Base-by-base conservation (phyloP, 2,113 vertebrate genomes). In the Boulengeromyrus knoepffleri region DNA sequence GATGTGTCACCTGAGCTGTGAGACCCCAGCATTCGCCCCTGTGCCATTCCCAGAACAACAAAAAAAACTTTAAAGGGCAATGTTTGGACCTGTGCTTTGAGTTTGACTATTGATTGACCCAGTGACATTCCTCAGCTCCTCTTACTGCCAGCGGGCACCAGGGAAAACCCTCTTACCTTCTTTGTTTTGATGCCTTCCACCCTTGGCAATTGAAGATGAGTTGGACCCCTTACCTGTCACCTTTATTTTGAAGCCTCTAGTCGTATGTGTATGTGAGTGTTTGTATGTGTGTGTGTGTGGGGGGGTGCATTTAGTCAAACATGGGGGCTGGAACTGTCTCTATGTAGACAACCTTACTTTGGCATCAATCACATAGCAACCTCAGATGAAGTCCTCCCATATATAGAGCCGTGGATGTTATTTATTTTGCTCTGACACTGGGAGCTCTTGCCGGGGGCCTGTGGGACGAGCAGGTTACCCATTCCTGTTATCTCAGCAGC, bases 91-190 rank as follows among this genome's bases (percentile, higher is more conserved):
- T 92, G 92, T 92, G 42, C 91, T 94, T 92, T 94, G 93, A 93
- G 94, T 94, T 93, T 90, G 84, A 91, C 90, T 93, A 92, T 91
- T 93, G 95, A 95, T 95, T 58, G 80, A 89, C 50, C 89, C 15
- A 19, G 12, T 27, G 50, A 84, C 49, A 53, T 31, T 53, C 49
- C 50, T 87, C 85, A 50, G 85, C 49, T 17, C 13, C 21, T 42
- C 19, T n/a, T 9, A 3, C 56, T 62, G 49, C 5, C 53, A 62
- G 42, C 12, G 3, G 24, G 24, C 12, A 13, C 36, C 21, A 1
- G 39, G 80, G 89, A 17, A 74, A 24, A 50, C 36, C 21, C 27
- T 85, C 83, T 85, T 89, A 12, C 19, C 49, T 39, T 21, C 70
- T 10, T 53, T 77, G 70, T 70, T 27, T 85, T 92, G 92, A 92